Evolutionary conservation across 2,113 vertebrate genomes (phyloP).

Genomic region (Uropsilus gracilis): DNA sequence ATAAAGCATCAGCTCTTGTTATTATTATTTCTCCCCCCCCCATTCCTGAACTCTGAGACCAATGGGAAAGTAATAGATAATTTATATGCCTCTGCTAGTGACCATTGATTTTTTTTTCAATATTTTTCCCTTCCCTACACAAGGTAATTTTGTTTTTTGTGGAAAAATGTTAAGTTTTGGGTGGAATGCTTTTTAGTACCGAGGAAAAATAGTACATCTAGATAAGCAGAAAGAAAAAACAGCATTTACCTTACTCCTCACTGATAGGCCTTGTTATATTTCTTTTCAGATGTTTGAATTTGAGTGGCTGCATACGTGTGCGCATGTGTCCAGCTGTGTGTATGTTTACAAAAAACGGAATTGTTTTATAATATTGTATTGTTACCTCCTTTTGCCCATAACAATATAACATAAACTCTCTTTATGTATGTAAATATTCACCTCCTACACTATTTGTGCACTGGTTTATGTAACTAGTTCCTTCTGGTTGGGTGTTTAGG

Average conservation of each 20-base stretch:
- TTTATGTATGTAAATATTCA: neutral
- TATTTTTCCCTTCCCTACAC: neutral
- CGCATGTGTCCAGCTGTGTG: neutral
- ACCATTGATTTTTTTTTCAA: neutral
- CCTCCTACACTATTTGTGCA: neutral
- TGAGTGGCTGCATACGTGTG: neutral
- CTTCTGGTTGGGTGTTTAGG: neutral
- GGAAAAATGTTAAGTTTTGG: neutral
- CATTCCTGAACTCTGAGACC: neutral
- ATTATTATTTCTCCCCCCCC: neutral
- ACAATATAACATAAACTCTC: neutral
- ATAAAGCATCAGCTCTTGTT: neutral
- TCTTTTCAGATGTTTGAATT: neutral
- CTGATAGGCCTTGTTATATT: neutral
- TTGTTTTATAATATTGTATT: neutral
- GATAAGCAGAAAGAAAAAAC: neutral
- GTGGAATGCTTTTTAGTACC: too few relatives aligned
- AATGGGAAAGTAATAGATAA: neutral
- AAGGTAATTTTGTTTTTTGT: neutral
- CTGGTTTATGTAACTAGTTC: neutral
- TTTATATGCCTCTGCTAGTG: constrained; percentile 15
- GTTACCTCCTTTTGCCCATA: neutral
- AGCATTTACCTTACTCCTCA: neutral
- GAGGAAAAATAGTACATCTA: neutral
- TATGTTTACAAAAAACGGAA: constrained; percentile 42